phyloP scores from a whole-genome alignment of 2,888 invertebrate species.

The Rhyacophila evoluta region DNA sequence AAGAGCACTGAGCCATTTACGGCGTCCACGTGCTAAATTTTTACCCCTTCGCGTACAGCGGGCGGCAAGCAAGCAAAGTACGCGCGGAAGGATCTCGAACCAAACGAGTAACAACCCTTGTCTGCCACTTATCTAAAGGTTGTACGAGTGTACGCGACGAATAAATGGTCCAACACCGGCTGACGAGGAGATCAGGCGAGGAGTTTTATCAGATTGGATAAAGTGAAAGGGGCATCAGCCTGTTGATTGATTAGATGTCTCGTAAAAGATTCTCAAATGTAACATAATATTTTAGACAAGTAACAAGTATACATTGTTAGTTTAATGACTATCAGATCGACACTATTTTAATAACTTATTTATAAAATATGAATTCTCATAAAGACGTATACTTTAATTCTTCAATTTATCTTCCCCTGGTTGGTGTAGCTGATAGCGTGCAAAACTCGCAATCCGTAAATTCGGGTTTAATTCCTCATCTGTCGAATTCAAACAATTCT shows the following conservation, averaged over 20 bases:
- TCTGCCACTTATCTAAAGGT: constrained; percentile 12
- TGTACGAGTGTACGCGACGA: constrained; percentile 19
- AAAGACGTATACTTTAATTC: no score
- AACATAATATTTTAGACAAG: no score
- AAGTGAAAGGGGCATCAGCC: not conserved
- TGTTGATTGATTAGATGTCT: not conserved
- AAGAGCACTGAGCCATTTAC: not conserved
- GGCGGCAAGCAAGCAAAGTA: not conserved
- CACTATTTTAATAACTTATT: no score
- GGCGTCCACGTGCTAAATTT: not conserved
- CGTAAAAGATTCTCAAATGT: not conserved
- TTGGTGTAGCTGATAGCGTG: no score
- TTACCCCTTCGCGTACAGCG: not conserved
- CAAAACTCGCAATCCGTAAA: no score
- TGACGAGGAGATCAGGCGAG: not conserved
- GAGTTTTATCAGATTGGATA: not conserved
- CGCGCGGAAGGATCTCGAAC: constrained; percentile 2
- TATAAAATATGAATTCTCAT: no score
- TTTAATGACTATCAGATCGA: no score
- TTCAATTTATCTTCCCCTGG: no score
- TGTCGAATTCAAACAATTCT: no score
- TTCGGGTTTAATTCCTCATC: no score
- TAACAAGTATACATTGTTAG: no score
- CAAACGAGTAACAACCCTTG: constrained; percentile 15
- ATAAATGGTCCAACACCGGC: not conserved